A percentile compares a stretch with the other conserved stretches of the same genome.
Conservation (phyloP, 1,140 invertebrate species). For the Papilio machaon region DNA sequence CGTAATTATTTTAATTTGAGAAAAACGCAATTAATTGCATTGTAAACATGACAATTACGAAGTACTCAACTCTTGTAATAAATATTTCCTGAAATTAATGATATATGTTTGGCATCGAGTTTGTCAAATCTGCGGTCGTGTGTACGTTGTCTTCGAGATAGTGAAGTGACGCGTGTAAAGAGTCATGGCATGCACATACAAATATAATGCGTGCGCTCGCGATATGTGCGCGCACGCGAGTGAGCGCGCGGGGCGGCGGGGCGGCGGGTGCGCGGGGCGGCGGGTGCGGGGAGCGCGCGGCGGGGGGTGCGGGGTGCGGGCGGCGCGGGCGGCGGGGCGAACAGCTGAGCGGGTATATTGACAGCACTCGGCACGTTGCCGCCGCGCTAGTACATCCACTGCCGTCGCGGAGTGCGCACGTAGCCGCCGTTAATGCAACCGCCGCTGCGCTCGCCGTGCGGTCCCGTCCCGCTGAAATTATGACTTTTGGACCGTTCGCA, state of each 20-base stretch:
- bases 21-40: no score
- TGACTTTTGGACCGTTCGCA: slow-evolving; percentile 78
- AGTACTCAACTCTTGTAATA: neutral
- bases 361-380: slow-evolving; percentile 77
- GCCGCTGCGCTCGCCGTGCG: slow-evolving; percentile 60
- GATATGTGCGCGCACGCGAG: slow-evolving; percentile 42
- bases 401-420: slow-evolving; percentile 69
- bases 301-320: slow-evolving; percentile 53
- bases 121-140: neutral
- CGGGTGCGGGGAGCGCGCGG: slow-evolving; percentile 50
- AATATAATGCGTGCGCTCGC: slow-evolving; percentile 44
- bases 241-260: slow-evolving; percentile 51
- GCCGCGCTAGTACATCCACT: slow-evolving; percentile 74
- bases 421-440: slow-evolving; percentile 72
- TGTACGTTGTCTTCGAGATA: neutral
- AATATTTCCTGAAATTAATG: neutral
- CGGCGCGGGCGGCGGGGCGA: slow-evolving; percentile 63
- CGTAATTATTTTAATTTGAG: no score
- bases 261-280: slow-evolving; percentile 49
- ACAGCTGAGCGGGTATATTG: slow-evolving; percentile 82
- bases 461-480: slow-evolving; percentile 76
- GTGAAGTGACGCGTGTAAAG: neutral
- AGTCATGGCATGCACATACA: neutral
- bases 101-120: neutral
- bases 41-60: neutral